Percentiles rank a stretch among this genome's conserved stretches.
Conservation (phyloP, 2,797 vertebrate genomes). For the Simalia tracyae region DNA sequence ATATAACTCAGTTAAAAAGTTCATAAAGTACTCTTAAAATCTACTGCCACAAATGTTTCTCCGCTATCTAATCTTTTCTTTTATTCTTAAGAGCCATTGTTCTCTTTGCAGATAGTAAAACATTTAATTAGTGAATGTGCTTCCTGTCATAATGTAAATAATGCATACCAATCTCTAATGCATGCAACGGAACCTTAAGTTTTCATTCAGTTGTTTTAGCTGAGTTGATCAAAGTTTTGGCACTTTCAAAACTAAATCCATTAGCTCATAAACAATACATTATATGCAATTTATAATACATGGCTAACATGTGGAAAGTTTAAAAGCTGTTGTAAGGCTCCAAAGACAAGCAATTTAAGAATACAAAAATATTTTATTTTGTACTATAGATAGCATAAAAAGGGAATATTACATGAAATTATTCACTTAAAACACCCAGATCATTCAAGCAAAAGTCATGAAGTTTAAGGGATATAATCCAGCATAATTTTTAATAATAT, state of each 20-base stretch:
- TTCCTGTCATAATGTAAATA: slow-evolving; percentile 62
- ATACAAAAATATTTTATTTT: slow-evolving; percentile 58
- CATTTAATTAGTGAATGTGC: slow-evolving; percentile 56
- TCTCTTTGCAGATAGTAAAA: slow-evolving; percentile 60
- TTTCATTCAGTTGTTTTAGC: slow-evolving; percentile 63
- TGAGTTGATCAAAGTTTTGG: slow-evolving; percentile 70
- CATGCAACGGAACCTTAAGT: slow-evolving; percentile 53
- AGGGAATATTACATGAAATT: slow-evolving; percentile 59
- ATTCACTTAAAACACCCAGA: slow-evolving; percentile 52
- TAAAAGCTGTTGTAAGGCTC: slow-evolving; percentile 67
- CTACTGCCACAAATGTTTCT: slow-evolving; percentile 49
- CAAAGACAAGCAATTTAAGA: slow-evolving; percentile 49
- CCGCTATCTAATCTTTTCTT: slow-evolving; percentile 64
- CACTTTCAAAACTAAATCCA: slow-evolving; percentile 67
- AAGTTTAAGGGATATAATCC: slow-evolving; percentile 32
- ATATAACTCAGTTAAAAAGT: slow-evolving; percentile 16
- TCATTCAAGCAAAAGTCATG: slow-evolving; percentile 50
- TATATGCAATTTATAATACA: slow-evolving; percentile 61
- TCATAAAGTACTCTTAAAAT: slow-evolving; percentile 40
- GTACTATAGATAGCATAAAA: slow-evolving; percentile 53
- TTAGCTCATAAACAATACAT: slow-evolving; percentile 64
- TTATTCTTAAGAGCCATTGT: slow-evolving; percentile 56
- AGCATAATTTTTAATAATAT: slow-evolving; percentile 32
- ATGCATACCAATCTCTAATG: slow-evolving; percentile 54
- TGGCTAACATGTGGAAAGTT: slow-evolving; percentile 62